Evolutionary conservation across 2,113 vertebrate species (phyloP).

Genomic region (Monarcha castaneiventris): DNA sequence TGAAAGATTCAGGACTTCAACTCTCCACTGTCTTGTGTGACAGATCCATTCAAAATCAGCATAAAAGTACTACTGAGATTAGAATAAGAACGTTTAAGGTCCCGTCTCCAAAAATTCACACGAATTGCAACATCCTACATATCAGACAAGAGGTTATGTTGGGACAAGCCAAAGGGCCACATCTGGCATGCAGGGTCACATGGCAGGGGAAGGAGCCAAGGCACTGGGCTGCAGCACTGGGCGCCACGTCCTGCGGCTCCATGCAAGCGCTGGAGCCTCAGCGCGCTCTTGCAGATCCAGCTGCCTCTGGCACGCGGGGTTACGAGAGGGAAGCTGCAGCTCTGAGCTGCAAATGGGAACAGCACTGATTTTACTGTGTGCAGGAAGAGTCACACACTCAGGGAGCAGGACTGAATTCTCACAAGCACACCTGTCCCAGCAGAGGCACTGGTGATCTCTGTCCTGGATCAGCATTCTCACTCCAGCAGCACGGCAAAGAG

Average conservation of each 20-base stretch:
- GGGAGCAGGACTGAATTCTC: background rate
- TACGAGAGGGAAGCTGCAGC: background rate
- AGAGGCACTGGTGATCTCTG: background rate
- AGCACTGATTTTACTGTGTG: background rate
- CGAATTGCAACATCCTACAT: background rate
- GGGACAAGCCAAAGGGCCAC: constrained; percentile 27
- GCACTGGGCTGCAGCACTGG: background rate
- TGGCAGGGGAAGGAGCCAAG: background rate
- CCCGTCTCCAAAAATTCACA: background rate
- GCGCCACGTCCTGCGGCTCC: fast-evolving
- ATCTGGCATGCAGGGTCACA: background rate
- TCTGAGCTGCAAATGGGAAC: fast-evolving
- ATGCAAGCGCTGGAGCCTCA: background rate
- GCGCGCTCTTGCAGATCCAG: fast-evolving
- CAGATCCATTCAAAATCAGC: background rate
- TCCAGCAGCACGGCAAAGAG: background rate
- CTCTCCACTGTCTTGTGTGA: background rate
- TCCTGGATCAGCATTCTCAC: background rate
- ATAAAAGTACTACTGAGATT: background rate
- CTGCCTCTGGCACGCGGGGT: fast-evolving
- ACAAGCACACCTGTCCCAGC: background rate
- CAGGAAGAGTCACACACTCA: fast-evolving
- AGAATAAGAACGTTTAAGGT: background rate
- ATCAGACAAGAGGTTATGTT: background rate
- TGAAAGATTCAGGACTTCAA: background rate